Evolutionary conservation across 2,113 vertebrate genomes (phyloP).

Genomic region (Notothenia rossii): DNA sequence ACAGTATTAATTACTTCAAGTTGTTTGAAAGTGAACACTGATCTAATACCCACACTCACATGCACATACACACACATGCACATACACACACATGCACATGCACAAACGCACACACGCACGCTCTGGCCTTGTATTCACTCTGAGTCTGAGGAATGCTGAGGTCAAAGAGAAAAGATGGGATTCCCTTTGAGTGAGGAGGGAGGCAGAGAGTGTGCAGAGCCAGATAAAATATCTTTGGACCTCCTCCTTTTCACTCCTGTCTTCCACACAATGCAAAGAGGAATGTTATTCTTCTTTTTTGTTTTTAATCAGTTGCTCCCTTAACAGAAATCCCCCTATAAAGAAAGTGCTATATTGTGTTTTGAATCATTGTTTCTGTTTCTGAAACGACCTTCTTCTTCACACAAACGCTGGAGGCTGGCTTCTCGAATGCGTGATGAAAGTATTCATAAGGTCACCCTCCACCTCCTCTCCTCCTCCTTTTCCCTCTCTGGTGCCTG

Average conservation of each 20-base stretch:
- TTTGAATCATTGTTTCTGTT: neutral
- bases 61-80: neutral
- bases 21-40: constrained; percentile 55
- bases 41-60: neutral
- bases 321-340: neutral
- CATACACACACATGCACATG: neutral
- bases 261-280: constrained; percentile 41
- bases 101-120: constrained; percentile 12
- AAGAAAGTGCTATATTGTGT: neutral
- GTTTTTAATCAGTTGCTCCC: constrained; percentile 21
- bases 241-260: constrained; percentile 44
- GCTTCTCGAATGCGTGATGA: constrained; percentile 19
- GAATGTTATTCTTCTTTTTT: constrained; percentile 35
- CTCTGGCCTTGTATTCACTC: constrained; percentile 52
- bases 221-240: constrained; percentile 56
- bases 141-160: constrained; percentile 65
- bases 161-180: constrained; percentile 72
- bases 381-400: constrained; percentile 20
- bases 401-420: constrained; percentile 9
- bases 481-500: constrained; percentile 59
- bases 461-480: constrained; percentile 29
- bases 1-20: constrained; percentile 65
- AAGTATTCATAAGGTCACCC: constrained; percentile 52
- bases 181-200: constrained; percentile 60
- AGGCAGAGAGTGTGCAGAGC: constrained; percentile 31